Evolutionary conservation across 2,113 vertebrate species (phyloP).

Genomic region (Arizona elegans): DNA sequence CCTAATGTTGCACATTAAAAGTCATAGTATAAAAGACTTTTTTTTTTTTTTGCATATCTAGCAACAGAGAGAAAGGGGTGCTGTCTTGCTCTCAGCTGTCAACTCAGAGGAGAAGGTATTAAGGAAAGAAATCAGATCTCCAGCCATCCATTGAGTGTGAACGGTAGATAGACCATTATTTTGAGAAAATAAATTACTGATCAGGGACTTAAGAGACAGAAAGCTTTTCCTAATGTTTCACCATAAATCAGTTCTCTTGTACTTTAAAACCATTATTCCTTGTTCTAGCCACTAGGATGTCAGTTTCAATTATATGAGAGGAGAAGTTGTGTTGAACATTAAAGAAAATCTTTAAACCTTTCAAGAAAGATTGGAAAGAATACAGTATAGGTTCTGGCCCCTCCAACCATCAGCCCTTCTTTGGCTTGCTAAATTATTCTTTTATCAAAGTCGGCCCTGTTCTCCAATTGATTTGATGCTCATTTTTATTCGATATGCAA

Average conservation of each 20-base stretch:
- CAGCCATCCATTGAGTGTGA: background rate
- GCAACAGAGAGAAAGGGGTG: background rate
- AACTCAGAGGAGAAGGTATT: background rate
- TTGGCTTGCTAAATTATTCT: background rate
- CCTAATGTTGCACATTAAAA: background rate
- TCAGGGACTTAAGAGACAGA: background rate
- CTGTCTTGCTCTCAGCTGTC: background rate
- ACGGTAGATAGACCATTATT: background rate
- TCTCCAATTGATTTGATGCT: background rate
- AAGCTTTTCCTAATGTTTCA: background rate
- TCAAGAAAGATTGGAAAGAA: background rate
- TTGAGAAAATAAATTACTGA: constrained; percentile 7
- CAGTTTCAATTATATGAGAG: background rate
- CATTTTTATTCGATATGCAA: background rate
- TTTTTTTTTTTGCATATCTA: background rate
- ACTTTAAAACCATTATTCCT: background rate
- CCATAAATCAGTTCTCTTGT: background rate
- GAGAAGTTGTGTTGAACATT: background rate
- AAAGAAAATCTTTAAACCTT: background rate
- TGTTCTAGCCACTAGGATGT: background rate
- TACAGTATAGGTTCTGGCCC: background rate
- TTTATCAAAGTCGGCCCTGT: background rate
- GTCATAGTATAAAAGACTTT: background rate
- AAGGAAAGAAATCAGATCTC: background rate
- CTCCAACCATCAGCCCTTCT: background rate